Evolutionary conservation across 2,888 invertebrate genomes (phyloP), one percentile per base, ranked within the genome.

Genomic region (Petrophora chlorosata): DNA sequence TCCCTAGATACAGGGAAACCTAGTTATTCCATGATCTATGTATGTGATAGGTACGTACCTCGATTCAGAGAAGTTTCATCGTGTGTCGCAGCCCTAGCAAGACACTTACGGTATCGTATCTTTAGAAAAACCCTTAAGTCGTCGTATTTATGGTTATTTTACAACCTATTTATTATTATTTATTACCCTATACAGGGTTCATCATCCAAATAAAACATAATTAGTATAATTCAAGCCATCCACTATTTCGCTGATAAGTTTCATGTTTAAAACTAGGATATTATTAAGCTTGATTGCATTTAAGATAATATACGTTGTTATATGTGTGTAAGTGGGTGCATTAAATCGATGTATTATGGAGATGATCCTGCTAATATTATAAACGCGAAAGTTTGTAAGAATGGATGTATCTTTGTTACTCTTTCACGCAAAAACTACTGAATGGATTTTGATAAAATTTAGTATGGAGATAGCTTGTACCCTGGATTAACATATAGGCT

Each of bases 121-220:
- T 23, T 16, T 23, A 39, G 17, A 26, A 40, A 39, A 40, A 26
- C 14, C 10, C 10, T 12, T 5, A 30, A 29, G 33, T 23, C 34
- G 28, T 13, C 33, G 10, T 13, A 26, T 41, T 41, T 23, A 47
- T 41, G 35, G 35, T 5, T 19, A 36, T 47, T 47, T 35, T 41
- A 47, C 30, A 13, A 16, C 41, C 35, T 25, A 41, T 47, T 41
- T 47, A 47, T n/a, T n/a, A n/a, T n/a, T n/a, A n/a, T n/a, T n/a
- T n/a, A n/a, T n/a, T 41, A 41, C 17, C n/a, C 9, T 25, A 30
- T 13, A 5, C 2, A 14, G 13, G 25, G 35, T 38, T 48, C 25
- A 41, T 42, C 33, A 48, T 10, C 41, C 26, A 26, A 32, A 48
- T 48, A 42, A 47, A 41, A 30, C n/a, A 16, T 22, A 30, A 35